phyloP scores from a whole-genome alignment of 1,140 invertebrate species.

The Drosophila sturtevanti region DNA sequence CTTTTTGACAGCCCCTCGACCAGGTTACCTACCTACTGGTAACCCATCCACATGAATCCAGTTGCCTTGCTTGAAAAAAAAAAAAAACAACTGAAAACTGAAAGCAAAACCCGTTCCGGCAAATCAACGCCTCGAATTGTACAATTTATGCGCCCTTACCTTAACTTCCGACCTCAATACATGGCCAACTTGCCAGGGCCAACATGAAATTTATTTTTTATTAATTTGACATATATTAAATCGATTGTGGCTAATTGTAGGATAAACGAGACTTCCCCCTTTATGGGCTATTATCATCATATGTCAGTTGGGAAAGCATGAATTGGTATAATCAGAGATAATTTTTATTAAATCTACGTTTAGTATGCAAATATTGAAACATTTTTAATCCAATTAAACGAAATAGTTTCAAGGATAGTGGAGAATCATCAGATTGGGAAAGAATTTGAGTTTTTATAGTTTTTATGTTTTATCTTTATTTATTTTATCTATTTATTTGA shows the following conservation, averaged over 20 bases:
- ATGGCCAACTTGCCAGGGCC: constrained; percentile 39
- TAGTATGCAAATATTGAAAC: too few species aligned
- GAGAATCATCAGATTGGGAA: too few species aligned
- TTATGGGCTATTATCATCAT: neutral
- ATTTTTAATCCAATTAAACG: too few species aligned
- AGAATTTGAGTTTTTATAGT: too few species aligned
- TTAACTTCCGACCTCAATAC: constrained; percentile 26
- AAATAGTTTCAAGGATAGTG: too few species aligned
- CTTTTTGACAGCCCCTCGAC: constrained; percentile 44
- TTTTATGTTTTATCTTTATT: too few species aligned
- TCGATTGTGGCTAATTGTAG: constrained; percentile 81
- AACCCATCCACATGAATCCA: constrained; percentile 8
- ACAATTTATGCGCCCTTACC: constrained; percentile 66
- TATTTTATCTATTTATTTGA: too few species aligned
- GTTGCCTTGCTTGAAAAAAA: neutral
- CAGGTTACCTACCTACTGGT: too few species aligned
- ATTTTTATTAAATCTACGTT: too few species aligned
- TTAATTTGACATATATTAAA: constrained; percentile 77
- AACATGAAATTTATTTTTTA: constrained; percentile 71
- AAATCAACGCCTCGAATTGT: constrained; percentile 76
- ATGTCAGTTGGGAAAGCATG: neutral
- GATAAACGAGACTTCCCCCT: constrained; percentile 57
- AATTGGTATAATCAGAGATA: neutral
- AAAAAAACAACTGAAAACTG: too few species aligned
- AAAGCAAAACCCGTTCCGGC: constrained; percentile 54